phyloP scores from a whole-genome alignment of 1,140 invertebrate species.

The Drosophila erecta region DNA sequence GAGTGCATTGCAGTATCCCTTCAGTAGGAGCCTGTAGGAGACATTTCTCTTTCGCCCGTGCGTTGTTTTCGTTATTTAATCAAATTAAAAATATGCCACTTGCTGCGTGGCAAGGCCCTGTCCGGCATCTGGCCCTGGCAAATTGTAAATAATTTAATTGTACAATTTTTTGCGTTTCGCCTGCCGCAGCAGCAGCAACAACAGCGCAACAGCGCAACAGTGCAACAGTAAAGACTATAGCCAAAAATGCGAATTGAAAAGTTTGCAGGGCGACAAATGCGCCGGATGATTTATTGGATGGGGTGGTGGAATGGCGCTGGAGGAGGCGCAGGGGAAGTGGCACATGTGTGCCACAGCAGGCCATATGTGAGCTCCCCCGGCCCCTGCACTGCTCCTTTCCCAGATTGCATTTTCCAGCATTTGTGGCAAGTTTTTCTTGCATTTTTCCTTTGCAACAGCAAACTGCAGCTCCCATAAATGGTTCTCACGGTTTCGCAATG shows the following conservation, averaged over 20 bases:
- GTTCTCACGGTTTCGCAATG: constrained; percentile 78
- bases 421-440: constrained; percentile 76
- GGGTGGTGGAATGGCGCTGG: background rate
- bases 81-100: constrained; percentile 59
- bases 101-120: constrained; percentile 42
- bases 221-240: background rate
- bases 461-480: constrained; percentile 66
- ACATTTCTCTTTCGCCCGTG: constrained; percentile 30
- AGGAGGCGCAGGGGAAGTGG: constrained; percentile 3
- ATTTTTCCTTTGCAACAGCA: constrained; percentile 59
- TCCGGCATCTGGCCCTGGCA: constrained; percentile 48
- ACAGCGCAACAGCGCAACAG: constrained; percentile 7
- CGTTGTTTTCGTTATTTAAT: constrained; percentile 51
- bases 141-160: constrained; percentile 63
- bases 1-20: background rate
- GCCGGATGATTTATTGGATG: constrained; percentile 67
- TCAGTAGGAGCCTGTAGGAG: constrained; percentile 11
- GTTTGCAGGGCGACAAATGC: constrained; percentile 67
- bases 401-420: constrained; percentile 75
- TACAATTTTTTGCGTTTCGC: constrained; percentile 32
- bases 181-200: constrained; percentile 42
- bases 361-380: constrained; percentile 34
- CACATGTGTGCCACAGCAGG: constrained; percentile 64
- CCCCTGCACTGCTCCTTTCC: constrained; percentile 22
- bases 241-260: constrained; percentile 18